Evolutionary conservation across 2,113 vertebrate genomes (phyloP).

Genomic region (Nycticryphes semicollaris): DNA sequence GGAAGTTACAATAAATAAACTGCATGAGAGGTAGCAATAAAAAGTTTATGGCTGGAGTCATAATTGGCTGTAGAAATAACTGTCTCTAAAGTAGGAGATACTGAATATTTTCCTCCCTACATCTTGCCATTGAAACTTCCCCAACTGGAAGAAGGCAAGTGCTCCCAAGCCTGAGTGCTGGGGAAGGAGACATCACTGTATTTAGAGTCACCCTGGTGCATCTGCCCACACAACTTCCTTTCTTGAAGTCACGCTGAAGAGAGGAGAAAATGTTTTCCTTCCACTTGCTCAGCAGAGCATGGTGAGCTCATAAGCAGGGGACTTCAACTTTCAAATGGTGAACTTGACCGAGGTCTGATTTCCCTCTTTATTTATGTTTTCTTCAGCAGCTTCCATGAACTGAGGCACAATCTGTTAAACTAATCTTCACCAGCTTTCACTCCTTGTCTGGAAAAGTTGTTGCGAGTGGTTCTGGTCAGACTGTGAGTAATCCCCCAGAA

Average conservation of each 20-base stretch:
- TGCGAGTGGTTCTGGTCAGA: background rate
- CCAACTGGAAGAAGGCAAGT: background rate
- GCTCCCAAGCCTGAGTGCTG: background rate
- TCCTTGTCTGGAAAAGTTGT: slow-evolving; percentile 48
- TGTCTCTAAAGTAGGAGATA: background rate
- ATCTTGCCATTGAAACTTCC: background rate
- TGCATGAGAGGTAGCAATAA: slow-evolving; percentile 41
- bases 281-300: slow-evolving; percentile 49
- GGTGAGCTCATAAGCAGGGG: slow-evolving; percentile 62
- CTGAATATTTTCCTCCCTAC: background rate
- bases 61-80: background rate
- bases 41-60: slow-evolving; percentile 8
- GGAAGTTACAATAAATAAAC: slow-evolving; percentile 65
- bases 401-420: background rate
- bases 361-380: slow-evolving; percentile 7
- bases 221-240: slow-evolving; percentile 67
- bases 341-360: background rate
- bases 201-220: slow-evolving; percentile 2
- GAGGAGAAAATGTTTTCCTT: slow-evolving; percentile 51
- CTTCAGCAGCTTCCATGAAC: slow-evolving; percentile 10
- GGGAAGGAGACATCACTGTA: background rate
- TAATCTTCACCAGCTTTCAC: slow-evolving; percentile 11
- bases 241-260: slow-evolving; percentile 49
- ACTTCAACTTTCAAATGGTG: slow-evolving; percentile 31
- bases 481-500: slow-evolving; percentile 10